Evolutionary conservation across 2,797 vertebrate genomes (phyloP), one percentile per base, ranked within the genome.

Genomic region (Enteromius fasciolatus): DNA sequence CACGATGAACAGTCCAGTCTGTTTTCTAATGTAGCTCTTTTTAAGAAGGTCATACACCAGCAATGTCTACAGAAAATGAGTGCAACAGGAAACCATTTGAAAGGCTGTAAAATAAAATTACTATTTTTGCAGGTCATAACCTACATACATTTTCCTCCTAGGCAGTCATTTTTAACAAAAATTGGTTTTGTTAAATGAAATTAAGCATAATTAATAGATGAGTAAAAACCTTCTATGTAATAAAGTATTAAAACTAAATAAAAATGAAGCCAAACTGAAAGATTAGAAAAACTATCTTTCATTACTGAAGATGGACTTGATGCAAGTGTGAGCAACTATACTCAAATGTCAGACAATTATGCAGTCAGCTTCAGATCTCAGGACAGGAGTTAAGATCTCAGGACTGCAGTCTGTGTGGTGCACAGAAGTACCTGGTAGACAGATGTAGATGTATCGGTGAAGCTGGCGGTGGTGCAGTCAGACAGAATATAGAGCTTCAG

Each of bases 11-110:
- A 93, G 89, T 46, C 90, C 91, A 2, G 85, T 91, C 86, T 91
- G 89, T 78, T 91, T 94, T 76, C 90, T 94, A 82, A 93, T 54
- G 25, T 90, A 92, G 63, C 90, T 92, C 72, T 84, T 90, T 89
- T 93, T 92, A 23, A 92, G 87, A 84, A 94, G 82, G 76, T 95
- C 92, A 18, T 93, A 94, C 84, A 90, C 89, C 80, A 94, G 83
- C 1, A 92, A 84, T 23, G 86, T 92, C 92, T 94, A 63, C 5
- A 68, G 59, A 57, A 68, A 23, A 14, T 39, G 8, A 28, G 33
- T 8, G 3, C 39, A 70, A 76, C 14, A 78, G 15, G 46, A 52
- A 28, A 69, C 18, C 15, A 11, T 48, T 63, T 28, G 36, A 11
- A 63, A 5, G 15, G n/a, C 14, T 14, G 59, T 17, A 31, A 28